Evolutionary conservation across 2,113 vertebrate genomes (phyloP), one percentile per base, ranked within the genome.

Genomic region (Miniopterus natalensis): DNA sequence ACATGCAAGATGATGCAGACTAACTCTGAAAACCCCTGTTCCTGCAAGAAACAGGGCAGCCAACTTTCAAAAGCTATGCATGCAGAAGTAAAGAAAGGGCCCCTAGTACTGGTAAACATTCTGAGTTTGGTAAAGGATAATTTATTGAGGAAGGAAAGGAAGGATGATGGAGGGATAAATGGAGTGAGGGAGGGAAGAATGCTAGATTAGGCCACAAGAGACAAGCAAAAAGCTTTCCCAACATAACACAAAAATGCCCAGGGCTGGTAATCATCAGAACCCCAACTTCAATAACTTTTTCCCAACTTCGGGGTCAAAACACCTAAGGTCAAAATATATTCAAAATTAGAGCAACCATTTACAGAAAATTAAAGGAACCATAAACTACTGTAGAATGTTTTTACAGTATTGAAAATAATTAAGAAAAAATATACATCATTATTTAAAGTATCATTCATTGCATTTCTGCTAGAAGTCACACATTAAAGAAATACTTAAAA

Each of bases 141-240:
- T 31, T 73, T 59, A 74, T 4, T 66, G 21, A 29, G 8, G 3
- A 77, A 55, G 7, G 4, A 77, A n/a, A 15, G 51, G 2, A 83
- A 57, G 53, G 13, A 84, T 23, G 36, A 23, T 6, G 17, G 5
- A 47, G 10, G 55, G 11, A 36, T 75, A 59, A 70, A 25, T 47
- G 13, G 45, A 47, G 20, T 14, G 6, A 80, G 21, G 11, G 29
- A 84, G 21, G 29, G 21, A 74, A 51, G 66, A 40, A 65, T 78
- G 45, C 36, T 36, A 74, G 85, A 79, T 59, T 36, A 31, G 27
- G 27, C 17, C 45, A 29, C 12, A 83, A 88, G 47, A 87, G 80
- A 23, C 31, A 93, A 65, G 47, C 17, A 65, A 47, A 95, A 95
- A 90, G 29, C 29, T 73, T 87, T 78, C 27, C 71, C 47, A 88